Percentiles rank a stretch among this genome's conserved stretches.
phyloP scores from a whole-genome alignment of 2,888 invertebrate species.

The Agrochola circellaris region DNA sequence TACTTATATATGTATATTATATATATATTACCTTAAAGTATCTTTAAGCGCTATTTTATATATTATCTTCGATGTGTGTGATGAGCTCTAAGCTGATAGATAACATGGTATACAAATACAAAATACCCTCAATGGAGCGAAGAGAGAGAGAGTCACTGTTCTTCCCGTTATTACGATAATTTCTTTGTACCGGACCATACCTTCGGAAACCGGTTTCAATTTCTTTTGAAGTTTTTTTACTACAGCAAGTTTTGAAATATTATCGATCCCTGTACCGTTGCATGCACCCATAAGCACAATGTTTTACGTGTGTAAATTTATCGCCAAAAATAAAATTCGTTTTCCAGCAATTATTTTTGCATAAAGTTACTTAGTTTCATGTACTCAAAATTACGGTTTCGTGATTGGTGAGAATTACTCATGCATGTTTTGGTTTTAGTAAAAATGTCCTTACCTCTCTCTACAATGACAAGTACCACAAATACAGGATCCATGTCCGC shows the following conservation, averaged over 20 bases:
- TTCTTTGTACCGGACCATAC: neutral
- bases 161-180: neutral
- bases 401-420: neutral
- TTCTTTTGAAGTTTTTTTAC: neutral
- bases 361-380: neutral
- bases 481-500: conserved; percentile 86
- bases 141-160: neutral
- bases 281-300: neutral
- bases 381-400: no score
- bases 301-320: neutral
- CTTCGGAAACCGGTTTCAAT: neutral
- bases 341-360: neutral
- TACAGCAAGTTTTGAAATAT: neutral
- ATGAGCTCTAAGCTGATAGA: neutral
- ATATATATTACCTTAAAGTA: no score
- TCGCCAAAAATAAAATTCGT: neutral
- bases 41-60: no score
- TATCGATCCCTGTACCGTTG: neutral
- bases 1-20: no score
- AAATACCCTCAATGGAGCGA: neutral
- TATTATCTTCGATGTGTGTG: no score
- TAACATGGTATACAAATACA: neutral
- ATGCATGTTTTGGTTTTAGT: neutral
- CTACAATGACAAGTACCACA: conserved; percentile 92
- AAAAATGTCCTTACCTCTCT: conserved; percentile 71